Base-by-base conservation (phyloP, 1,140 invertebrate species). In the Pogonomyrmex californicus region DNA sequence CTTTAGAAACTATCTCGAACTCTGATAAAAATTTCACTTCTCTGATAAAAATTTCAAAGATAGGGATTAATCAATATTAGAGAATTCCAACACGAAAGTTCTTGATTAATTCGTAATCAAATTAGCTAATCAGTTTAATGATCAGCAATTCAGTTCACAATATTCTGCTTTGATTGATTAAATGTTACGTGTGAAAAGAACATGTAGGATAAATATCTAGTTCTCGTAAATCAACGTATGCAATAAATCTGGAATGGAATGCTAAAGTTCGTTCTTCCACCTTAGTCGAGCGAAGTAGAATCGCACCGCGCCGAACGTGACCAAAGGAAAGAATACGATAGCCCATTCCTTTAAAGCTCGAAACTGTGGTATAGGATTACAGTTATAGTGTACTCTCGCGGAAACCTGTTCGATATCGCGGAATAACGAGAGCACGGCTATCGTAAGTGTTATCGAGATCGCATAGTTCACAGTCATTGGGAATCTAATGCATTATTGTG, bases 331-430 rank as follows among this genome's bases (percentile, higher is more conserved):
- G 70, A 62, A 60, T 38, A 73, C 44, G 79, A 49, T 73, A 70
- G 12, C n/a, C 54, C 68, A 47, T 83, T 73, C n/a, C 68, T 75
- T 62, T 83, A 83, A 58, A 83, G 68, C 68, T 75, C 68, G 79
- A 81, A 81, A 83, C 79, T 75, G 36, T 38, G n/a, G 54, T 60
- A 60, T 38, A 30, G 41, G 79, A 83, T 83, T 83, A 83, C 54
- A 41, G 68, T 83, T 83, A 83, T 83, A 62, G 68, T 58, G 68
- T 82, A 33, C 38, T 17, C 38, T 58, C 41, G 38, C 44, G 68
- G 38, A 83, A 83, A 83, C 9, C 68, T 83, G 65, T 36, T 73
- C 68, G 79, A 82, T 73, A 73, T 83, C 68, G 79, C n/a, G 33
- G 30, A 83, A 60, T 83, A 83, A 82, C 68, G 79, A 82, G 33